These are phyloP conservation scores for Pseudopodoces humilis DNA, from an alignment of 2,113 vertebrate genomes.

Conservation along the genomic window DNA sequence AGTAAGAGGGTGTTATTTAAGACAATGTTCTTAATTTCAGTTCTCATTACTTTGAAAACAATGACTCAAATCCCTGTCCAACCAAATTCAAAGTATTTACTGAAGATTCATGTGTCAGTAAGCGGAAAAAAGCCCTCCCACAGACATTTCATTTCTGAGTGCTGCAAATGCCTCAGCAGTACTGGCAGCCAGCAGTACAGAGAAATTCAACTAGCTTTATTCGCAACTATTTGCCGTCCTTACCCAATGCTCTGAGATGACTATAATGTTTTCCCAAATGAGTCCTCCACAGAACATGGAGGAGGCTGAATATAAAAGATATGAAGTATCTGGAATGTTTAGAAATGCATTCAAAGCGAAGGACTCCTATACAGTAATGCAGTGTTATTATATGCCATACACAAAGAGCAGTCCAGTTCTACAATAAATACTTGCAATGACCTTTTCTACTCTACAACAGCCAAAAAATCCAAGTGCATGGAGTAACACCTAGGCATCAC, in stretches of 20 bases:
- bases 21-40: not conserved
- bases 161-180: not conserved
- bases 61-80: not conserved
- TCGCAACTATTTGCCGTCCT: not conserved
- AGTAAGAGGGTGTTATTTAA: not conserved
- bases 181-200: not conserved
- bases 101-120: not conserved
- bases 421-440: not conserved
- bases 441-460: not conserved
- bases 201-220: not conserved
- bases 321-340: not conserved
- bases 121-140: not conserved
- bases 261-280: not conserved
- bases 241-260: not conserved
- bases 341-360: not conserved
- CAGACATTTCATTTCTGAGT: not conserved
- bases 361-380: not conserved
- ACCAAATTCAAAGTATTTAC: not conserved
- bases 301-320: not conserved
- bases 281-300: not conserved
- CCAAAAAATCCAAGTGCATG: not conserved
- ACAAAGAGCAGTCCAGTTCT: not conserved
- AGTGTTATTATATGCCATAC: not conserved
- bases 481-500: not conserved
- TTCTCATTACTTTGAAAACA: not conserved